A percentile compares a stretch with the other conserved stretches of the same genome.
phyloP scores from a whole-genome alignment of 2,888 invertebrate species.

The Monochamus alternatus region DNA sequence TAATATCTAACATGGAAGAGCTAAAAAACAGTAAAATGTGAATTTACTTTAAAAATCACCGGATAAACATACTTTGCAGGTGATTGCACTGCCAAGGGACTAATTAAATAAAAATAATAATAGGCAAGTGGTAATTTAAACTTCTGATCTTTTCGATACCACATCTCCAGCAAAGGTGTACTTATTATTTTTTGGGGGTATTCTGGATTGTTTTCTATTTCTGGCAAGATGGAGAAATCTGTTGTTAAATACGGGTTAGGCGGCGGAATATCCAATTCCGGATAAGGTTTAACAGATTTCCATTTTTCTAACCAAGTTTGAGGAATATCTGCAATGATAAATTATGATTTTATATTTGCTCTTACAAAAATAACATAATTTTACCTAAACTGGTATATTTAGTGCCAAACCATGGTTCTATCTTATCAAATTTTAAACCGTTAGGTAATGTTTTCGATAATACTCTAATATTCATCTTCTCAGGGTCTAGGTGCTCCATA shows the following conservation, averaged over 20 bases:
- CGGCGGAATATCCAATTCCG: conserved; percentile 79
- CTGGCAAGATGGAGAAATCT: conserved; percentile 77
- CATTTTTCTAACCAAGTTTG: conserved; percentile 77
- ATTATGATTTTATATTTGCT: neutral
- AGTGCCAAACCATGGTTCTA: conserved; percentile 90
- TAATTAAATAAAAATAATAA: conserved; percentile 82
- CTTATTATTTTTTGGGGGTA: conserved; percentile 76
- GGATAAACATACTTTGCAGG: conserved; percentile 75
- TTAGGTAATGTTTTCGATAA: conserved; percentile 76
- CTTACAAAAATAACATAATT: conserved; percentile 16
- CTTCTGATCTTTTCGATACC: conserved; percentile 89
- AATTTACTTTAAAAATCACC: neutral
- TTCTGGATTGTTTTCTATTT: conserved; percentile 65
- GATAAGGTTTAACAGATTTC: conserved; percentile 74
- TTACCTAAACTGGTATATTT: conserved; percentile 79
- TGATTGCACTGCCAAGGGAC: conserved; percentile 77
- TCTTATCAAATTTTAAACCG: conserved; percentile 74
- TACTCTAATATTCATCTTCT: conserved; percentile 81
- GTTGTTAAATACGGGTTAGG: conserved; percentile 83
- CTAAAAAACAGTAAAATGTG: conserved; percentile 5
- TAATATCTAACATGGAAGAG: conserved; percentile 49
- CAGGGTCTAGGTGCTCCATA: conserved; percentile 76
- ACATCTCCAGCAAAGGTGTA: conserved; percentile 78
- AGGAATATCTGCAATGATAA: conserved; percentile 74
- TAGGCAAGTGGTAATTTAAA: conserved; percentile 86